A percentile compares a stretch with the other conserved stretches of the same genome.
phyloP scores from a whole-genome alignment of 2,113 vertebrate species.

The Indri indri region DNA sequence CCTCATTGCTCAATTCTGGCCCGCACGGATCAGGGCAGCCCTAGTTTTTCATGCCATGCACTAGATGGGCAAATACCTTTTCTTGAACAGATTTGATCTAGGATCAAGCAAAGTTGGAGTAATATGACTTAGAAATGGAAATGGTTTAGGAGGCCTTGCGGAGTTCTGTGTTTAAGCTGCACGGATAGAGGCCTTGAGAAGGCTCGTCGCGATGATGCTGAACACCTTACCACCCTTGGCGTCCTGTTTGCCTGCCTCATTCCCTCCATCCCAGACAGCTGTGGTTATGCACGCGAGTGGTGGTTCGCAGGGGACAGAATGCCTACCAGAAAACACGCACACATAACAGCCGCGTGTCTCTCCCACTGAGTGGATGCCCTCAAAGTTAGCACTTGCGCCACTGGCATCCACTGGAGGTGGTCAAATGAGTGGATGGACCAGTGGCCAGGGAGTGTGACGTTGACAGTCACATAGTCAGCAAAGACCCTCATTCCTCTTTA shows the following conservation, averaged over 20 bases:
- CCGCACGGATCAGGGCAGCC: accelerated
- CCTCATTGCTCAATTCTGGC: accelerated
- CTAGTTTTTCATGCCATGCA: not conserved
- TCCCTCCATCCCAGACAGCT: not conserved
- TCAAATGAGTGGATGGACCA: accelerated
- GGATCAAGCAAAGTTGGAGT: not conserved
- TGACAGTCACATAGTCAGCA: accelerated
- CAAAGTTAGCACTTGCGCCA: accelerated
- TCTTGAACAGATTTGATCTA: not conserved
- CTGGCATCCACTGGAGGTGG: accelerated
- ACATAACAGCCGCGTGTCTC: not conserved
- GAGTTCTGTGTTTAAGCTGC: not conserved
- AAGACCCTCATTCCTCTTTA: not conserved
- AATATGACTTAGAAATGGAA: not conserved
- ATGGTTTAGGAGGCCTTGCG: too few species aligned
- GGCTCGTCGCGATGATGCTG: accelerated
- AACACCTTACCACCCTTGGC: accelerated
- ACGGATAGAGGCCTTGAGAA: not conserved
- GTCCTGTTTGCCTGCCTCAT: too few species aligned
- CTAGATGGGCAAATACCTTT: not conserved
- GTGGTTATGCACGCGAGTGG: accelerated
- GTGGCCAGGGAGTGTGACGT: accelerated
- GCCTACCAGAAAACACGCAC: accelerated
- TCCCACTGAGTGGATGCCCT: not conserved
- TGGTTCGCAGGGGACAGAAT: accelerated